phyloP scores from a whole-genome alignment of 2,888 invertebrate genomes.

The Cepaea hortensis region DNA sequence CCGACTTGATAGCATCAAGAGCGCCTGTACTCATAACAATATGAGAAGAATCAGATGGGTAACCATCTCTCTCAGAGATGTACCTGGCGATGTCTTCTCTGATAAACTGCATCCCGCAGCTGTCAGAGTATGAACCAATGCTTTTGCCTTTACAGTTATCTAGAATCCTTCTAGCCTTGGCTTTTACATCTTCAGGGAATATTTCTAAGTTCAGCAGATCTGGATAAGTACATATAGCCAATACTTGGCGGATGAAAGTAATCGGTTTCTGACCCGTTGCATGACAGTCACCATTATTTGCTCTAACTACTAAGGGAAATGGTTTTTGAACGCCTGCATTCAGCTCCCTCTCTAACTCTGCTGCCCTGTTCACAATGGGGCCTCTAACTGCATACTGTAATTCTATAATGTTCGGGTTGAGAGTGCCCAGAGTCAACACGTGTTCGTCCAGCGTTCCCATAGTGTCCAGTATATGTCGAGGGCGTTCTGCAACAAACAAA shows the following conservation, averaged over 20 bases:
- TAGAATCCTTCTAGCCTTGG: constrained; percentile 82
- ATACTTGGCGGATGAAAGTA: constrained; percentile 90
- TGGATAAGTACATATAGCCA: constrained; percentile 50
- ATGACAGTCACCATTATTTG: constrained; percentile 99
- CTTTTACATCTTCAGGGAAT: constrained; percentile 90
- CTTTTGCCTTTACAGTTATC: constrained; percentile 86
- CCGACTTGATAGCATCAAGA: constrained; percentile 92
- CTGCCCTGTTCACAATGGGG: constrained; percentile 78
- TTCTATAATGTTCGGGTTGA: constrained; percentile 91
- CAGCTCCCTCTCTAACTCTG: constrained; percentile 91
- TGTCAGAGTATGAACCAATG: constrained; percentile 81
- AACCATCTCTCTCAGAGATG: constrained; percentile 86
- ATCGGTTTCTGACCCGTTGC: constrained; percentile 98
- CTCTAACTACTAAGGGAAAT: constrained; percentile 92
- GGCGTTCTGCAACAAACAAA: not conserved
- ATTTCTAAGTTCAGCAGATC: constrained; percentile 82
- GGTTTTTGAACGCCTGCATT: constrained; percentile 80
- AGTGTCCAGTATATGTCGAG: not conserved
- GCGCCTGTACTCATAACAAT: constrained; percentile 92
- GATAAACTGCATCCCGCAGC: constrained; percentile 91
- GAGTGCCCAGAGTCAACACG: constrained; percentile 82
- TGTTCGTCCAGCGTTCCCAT: constrained; percentile 39
- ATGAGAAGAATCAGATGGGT: constrained; percentile 85
- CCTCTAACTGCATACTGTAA: constrained; percentile 99
- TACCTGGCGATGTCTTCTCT: constrained; percentile 91